Evolutionary conservation across 2,797 vertebrate species (phyloP), one percentile per base, ranked within the genome.

Genomic region (Epinephelus malabaricus): DNA sequence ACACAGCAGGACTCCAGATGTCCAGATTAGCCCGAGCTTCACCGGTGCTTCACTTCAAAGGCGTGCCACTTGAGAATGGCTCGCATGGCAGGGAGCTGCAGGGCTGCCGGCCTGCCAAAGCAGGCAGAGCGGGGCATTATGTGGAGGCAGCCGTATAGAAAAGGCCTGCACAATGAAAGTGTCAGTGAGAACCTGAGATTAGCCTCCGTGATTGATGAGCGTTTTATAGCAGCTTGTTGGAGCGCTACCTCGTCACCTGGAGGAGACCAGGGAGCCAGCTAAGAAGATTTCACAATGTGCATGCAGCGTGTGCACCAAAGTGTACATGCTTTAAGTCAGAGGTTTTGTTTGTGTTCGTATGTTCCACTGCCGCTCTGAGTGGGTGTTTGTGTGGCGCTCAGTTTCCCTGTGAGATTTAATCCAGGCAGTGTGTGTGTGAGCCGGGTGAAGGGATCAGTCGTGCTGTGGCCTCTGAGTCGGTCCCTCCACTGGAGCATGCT

Each of bases 151-250:
- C 88, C 83, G 69, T 82, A 90, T 83, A 92, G 92, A 94, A 93
- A 90, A 81, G 81, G 45, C 85, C 81, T 27, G 69, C 76, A 94
- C 95, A 95, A 95, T 93, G 92, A 90, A 93, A 81, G 91, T 92
- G 94, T 92, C 92, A 91, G 88, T 47, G 34, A 83, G 86, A 93
- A 86, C 88, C 89, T 92, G 89, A 94, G 94, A 94, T 95, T 94
- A 94, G 90, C 84, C 54, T 30, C 83, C 13, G 92, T 95, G 94
- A 95, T 94, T 92, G 94, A 94, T 94, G 92, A 92, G 88, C 62
- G 71, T 91, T 94, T 94, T 94, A 88, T 92, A 85, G 85, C 47
- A 7, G 86, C 71, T 78, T 87, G 85, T 73, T 94, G 91, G 86
- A 80, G 92, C 88, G 81, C 76, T 75, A 34, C 82, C 73, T 82